phyloP scores from a whole-genome alignment of 2,113 vertebrate genomes.

The Todiramphus saurophagus region DNA sequence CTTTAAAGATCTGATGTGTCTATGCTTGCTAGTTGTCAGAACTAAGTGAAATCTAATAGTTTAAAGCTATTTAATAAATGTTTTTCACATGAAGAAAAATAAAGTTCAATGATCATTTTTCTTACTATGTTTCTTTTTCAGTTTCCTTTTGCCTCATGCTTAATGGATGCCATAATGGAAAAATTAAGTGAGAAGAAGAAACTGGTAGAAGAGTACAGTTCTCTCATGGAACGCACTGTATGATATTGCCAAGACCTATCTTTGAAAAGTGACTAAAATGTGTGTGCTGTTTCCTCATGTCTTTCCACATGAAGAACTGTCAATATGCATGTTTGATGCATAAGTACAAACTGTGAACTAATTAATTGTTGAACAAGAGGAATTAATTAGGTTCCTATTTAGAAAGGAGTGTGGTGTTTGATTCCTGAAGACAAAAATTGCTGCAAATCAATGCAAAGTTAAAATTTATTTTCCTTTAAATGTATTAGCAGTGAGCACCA shows the following conservation, averaged over 20 bases:
- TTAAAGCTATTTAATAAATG: conserved; percentile 57
- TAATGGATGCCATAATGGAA: conserved; percentile 86
- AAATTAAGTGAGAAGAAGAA: conserved; percentile 93
- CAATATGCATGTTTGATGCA: conserved; percentile 52
- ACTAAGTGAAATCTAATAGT: conserved; percentile 65
- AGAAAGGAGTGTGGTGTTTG: conserved; percentile 43
- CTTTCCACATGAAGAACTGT: conserved; percentile 18
- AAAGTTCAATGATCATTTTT: conserved; percentile 64
- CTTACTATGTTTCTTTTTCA: conserved; percentile 78
- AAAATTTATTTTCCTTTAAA: conserved; percentile 58
- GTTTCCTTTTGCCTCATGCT: conserved; percentile 86
- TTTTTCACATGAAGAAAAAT: conserved; percentile 60
- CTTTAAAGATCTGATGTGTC: conserved; percentile 63
- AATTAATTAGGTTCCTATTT: conserved; percentile 58
- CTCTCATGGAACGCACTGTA: conserved; percentile 77
- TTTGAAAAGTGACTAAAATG: conserved; percentile 28
- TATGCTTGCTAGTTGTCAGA: conserved; percentile 40
- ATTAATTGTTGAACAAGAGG: conserved; percentile 67
- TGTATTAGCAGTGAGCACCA: conserved; percentile 7
- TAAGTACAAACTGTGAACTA: conserved; percentile 48
- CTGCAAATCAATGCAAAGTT: conserved; percentile 53
- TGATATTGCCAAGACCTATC: conserved; percentile 15
- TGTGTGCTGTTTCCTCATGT: background rate
- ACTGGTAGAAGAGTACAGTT: conserved; percentile 86
- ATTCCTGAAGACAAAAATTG: conserved; percentile 64